Conservation (phyloP, 2,797 vertebrate species). For the Falco concolor region DNA sequence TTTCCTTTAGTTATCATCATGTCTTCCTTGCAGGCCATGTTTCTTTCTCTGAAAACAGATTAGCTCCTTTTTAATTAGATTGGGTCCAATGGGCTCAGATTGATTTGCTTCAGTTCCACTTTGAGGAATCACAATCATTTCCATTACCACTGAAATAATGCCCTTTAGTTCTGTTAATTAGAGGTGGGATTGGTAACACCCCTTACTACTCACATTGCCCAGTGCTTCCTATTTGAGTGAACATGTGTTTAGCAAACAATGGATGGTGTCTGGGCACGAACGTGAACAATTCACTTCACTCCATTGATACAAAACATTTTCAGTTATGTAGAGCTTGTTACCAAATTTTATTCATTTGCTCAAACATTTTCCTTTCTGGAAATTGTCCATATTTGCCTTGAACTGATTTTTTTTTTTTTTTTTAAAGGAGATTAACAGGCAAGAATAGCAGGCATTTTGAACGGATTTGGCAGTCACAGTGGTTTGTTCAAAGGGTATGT, state of each 20-base stretch:
- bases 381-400: not conserved
- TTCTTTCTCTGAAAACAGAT: conserved; percentile 12
- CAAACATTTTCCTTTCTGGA: not conserved
- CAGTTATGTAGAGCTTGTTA: not conserved
- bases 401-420: not conserved
- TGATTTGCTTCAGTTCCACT: conserved; percentile 47
- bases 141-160: conserved; percentile 5
- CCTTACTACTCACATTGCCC: not conserved
- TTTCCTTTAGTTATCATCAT: not conserved
- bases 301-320: not conserved
- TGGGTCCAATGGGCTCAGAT: conserved; percentile 7
- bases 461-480: not conserved
- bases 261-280: not conserved
- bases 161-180: not conserved
- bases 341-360: not conserved
- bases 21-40: not conserved
- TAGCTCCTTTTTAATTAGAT: conserved; percentile 53
- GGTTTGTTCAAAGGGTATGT: not conserved
- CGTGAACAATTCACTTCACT: not conserved
- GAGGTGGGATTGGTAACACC: not conserved
- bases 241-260: not conserved
- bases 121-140: conserved; percentile 21
- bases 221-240: not conserved
- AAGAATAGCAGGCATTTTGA: not conserved
- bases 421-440: not conserved